Evolutionary conservation across 2,888 invertebrate genomes (phyloP).

Genomic region (Synanthedon tipuliformis): DNA sequence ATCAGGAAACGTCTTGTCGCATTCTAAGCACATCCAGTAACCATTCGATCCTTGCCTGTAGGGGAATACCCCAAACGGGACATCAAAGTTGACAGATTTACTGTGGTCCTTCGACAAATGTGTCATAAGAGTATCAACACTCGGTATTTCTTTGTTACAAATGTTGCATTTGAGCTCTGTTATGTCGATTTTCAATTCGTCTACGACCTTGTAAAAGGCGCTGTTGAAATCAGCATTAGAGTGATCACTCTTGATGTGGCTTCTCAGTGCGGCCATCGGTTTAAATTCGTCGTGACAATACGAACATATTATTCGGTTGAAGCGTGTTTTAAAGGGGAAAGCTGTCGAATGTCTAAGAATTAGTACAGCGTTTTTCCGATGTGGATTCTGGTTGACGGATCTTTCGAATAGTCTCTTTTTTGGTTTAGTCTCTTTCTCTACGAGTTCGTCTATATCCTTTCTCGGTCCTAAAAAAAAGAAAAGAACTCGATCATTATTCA

Average conservation of each 20-base stretch:
- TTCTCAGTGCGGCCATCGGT: conserved; percentile 46
- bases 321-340: conserved; percentile 58
- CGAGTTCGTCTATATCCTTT: conserved; percentile 47
- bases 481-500: conserved; percentile 55
- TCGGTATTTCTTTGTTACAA: conserved; percentile 35
- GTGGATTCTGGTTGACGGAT: conserved; percentile 60
- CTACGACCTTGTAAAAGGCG: conserved; percentile 58
- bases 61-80: conserved; percentile 54
- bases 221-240: conserved; percentile 51
- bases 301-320: conserved; percentile 57
- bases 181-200: conserved; percentile 54
- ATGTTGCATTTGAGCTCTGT: conserved; percentile 50
- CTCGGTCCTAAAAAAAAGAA: conserved; percentile 61
- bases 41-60: conserved; percentile 45
- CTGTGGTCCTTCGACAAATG: conserved; percentile 47
- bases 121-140: conserved; percentile 46
- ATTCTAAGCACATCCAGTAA: conserved; percentile 53
- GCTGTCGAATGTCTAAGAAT: conserved; percentile 54
- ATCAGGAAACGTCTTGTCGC: conserved; percentile 49
- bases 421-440: conserved; percentile 49
- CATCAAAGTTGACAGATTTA: conserved; percentile 47
- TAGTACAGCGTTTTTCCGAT: conserved; percentile 57
- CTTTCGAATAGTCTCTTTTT: conserved; percentile 63
- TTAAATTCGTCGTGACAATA: conserved; percentile 61
- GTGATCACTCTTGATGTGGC: conserved; percentile 46